Base-by-base conservation (phyloP, 2,797 vertebrate species). In the Chaenodraco wilsoni region DNA sequence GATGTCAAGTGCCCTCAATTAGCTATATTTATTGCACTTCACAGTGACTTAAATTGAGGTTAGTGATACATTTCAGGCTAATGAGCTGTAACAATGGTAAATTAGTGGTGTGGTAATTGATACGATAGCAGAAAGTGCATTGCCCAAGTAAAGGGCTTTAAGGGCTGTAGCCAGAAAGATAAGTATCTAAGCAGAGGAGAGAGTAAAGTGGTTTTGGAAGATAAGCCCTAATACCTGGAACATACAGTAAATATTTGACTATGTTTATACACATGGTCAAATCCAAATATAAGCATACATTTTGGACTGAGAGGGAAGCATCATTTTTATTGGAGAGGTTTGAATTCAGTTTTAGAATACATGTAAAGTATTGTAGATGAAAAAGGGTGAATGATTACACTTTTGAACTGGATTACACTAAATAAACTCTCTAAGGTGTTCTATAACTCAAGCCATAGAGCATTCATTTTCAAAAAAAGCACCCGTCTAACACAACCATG, bases 21-120 rank as follows among this genome's bases (percentile, higher is more conserved):
- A n/a, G 4, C 12, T 63, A 58, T 65, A 69, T 77, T 59, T 58
- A 72, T 77, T 64, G 19, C 41, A 55, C 60, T 54, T 62, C 23
- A 50, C 11, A 56, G 16, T 41, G 43, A 74, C 46, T 66, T 52
- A 73, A 69, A 76, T 72, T 62, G 61, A 76, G 52, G 66, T 72
- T 0, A 73, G 45, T 69, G 55, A 65, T 74, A 41, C 19, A 66
- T 68, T 81, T 69, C 40, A 58, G 44, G 4, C 49, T 69, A 70
- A 84, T 71, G 65, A 81, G 44, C 46, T 57, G 43, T 15, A 77
- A 74, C 37, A 43, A 65, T 68, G n/a, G 46, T 52, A 68, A 75
- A 77, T 84, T 76, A 76, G 69, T 37, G 60, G 79, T 43, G 41
- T 75, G 63, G 74, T 65, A 84, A 74, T 37, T 67, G 50, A 80